Conservation (phyloP, 2,113 vertebrate genomes). For the Lathamus discolor region DNA sequence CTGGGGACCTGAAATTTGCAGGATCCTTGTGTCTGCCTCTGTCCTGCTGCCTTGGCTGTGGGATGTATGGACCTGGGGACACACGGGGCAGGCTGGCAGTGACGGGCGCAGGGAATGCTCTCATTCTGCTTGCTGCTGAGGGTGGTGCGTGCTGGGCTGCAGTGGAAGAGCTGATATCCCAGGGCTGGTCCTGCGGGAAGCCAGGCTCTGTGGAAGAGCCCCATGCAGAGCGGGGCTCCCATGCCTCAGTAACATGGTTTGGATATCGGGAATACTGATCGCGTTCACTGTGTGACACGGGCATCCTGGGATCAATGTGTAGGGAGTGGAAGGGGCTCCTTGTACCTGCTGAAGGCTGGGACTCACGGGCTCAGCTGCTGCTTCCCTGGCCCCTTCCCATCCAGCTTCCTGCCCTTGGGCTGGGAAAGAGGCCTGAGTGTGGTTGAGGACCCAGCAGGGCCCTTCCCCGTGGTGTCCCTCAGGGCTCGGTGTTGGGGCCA, state of each 20-base stretch:
- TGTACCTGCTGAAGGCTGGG: not conserved
- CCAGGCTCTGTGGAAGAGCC: not conserved
- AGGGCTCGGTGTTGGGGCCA: not conserved
- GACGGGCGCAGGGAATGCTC: not conserved
- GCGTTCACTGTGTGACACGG: not conserved
- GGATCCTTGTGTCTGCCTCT: not conserved
- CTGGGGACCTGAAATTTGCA: not conserved
- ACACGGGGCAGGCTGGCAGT: not conserved
- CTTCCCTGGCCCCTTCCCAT: not conserved
- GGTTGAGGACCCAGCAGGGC: not conserved
- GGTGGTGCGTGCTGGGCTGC: not conserved
- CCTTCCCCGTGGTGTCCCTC: not conserved
- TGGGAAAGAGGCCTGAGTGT: not conserved
- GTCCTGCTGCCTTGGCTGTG: not conserved
- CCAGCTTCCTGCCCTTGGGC: not conserved
- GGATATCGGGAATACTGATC: not conserved
- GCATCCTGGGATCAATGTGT: not conserved
- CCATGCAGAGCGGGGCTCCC: not conserved
- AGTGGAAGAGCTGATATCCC: not conserved
- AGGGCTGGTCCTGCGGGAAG: not conserved
- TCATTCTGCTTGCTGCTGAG: not conserved
- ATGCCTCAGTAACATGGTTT: fast-evolving
- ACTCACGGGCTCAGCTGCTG: not conserved
- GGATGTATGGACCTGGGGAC: not conserved
- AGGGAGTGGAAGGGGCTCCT: not conserved